Evolutionary conservation across 2,888 invertebrate species (phyloP).

Genomic region (Nasonia oneida): DNA sequence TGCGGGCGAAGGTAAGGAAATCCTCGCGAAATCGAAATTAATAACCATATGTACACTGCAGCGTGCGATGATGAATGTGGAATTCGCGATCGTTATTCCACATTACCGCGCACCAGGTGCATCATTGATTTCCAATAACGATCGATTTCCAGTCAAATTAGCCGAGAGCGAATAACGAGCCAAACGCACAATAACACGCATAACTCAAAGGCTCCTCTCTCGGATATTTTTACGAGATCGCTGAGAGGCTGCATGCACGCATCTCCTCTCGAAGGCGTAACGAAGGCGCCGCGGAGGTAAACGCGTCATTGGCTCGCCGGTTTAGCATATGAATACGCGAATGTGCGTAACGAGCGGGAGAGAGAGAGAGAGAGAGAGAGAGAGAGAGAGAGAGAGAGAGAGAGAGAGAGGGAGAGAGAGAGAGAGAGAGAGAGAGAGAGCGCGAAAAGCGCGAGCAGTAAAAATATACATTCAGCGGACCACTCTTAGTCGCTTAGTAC

Average conservation of each 20-base stretch:
- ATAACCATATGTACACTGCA: neutral
- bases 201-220: slow-evolving; percentile 64
- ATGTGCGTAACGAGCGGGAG: neutral
- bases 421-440: neutral
- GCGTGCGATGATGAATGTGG: slow-evolving; percentile 30
- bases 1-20: slow-evolving; percentile 57
- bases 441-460: slow-evolving; percentile 40
- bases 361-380: neutral
- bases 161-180: neutral
- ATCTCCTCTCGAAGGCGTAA: neutral
- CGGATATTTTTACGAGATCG: slow-evolving; percentile 67
- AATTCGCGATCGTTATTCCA: slow-evolving; percentile 21
- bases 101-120: slow-evolving; percentile 3
- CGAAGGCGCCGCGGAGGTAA: slow-evolving; percentile 29
- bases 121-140: slow-evolving; percentile 34
- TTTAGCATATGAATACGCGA: slow-evolving; percentile 50
- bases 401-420: too few species aligned
- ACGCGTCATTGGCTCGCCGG: neutral
- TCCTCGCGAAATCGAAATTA: slow-evolving; percentile 47
- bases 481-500: neutral
- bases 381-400: neutral
- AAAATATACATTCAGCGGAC: slow-evolving; percentile 1
- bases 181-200: neutral
- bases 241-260: slow-evolving; percentile 61
- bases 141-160: slow-evolving; percentile 18